Base-by-base conservation (phyloP, 2,797 vertebrate species). In the Cyclopterus lumpus region DNA sequence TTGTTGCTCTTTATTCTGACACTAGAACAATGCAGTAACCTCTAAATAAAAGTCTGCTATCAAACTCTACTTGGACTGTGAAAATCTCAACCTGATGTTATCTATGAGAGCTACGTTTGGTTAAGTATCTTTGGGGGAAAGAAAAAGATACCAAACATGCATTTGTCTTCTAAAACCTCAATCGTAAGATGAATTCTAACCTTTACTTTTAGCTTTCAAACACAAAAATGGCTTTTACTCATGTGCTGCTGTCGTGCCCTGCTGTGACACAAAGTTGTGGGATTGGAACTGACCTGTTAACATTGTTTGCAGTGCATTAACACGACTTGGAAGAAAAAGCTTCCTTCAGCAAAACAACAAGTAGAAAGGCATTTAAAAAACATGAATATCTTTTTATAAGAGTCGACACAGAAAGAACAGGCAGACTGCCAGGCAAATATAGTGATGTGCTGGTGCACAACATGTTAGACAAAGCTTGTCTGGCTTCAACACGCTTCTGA, bases 391-490 rank as follows among this genome's bases (percentile, higher is more conserved):
- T 42, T 67, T 65, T 48, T 22, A 54, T 46, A 49, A 2, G 22
- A 59, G 51, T 67, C 49, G 24, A 67, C 26, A 40, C 32, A 73
- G 54, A 59, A 2, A 2, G 53, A 49, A 10, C 1, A 38, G 10
- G 3, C 60, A 64, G 73, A 62, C 55, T 49, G 71, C 75, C 69
- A 84, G 55, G 38, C 55, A 71, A 74, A 77, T 68, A 5, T 10
- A 58, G 12, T 54, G 63, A 71, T 66, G 46, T 38, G 20, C 18
- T 16, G 42, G 28, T 36, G 57, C 0, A 53, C 15, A 58, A 51
- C 36, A 36, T 44, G 36, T n/a, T 53, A 20, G 34, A 48, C 32
- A 48, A n/a, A 48, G 22, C 0, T 26, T 42, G 55, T 71, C 57
- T 71, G 51, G 18, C 26, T 16, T 64, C 5, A 48, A 66, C 8